Evolutionary conservation across 23 tunicate species (phyloP), one percentile per base, ranked within the genome.

Genomic region (Diplosoma virens): DNA sequence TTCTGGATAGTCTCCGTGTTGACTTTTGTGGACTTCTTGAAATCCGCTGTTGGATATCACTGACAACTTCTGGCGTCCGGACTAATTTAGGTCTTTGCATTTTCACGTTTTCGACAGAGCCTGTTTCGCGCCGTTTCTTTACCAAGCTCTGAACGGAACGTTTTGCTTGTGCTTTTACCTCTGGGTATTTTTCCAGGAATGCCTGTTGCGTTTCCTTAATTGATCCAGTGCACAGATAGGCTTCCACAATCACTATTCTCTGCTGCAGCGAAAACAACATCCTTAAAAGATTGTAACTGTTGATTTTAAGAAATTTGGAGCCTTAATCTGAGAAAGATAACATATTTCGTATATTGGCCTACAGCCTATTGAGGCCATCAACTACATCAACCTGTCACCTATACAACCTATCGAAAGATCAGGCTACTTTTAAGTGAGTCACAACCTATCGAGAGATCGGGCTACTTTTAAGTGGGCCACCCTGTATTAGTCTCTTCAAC

Each of bases 161-260:
- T 55, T 55, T 55, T n/a, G 61, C 23, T 55, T 24, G 61, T 55
- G 61, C 17, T 55, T 55, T 55, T 18, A 55, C 22, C 61, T 55
- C 23, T n/a, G 61, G 23, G 61, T 55, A 55, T 55, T 55, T 41
- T 55, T 55, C 61, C 23, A 55, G 61, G 61, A 55, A 55, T 55
- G 61, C 61, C 61, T 55, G 61, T 55, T 55, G 61, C 61, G 61
- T 55, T 55, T 55, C 61, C 61, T n/a, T 55, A 55, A 55, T 55
- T 55, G 61, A 55, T 55, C 61, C 17, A 55, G 23, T 55, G 61
- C 61, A 25, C 61, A 55, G 23, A 55, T 55, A 55, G 23, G 61
- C 61, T 55, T 55, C 61, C 22, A 55, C 61, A 55, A 55, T n/a
- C 61, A 55, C 23, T 55, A 55, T 55, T 55, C 61, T 55, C 23